A percentile compares a stretch with the other conserved stretches of the same genome.
These are phyloP conservation scores for Zapus hudsonius DNA, from an alignment of 2,113 vertebrate species.

Conservation along the genomic window DNA sequence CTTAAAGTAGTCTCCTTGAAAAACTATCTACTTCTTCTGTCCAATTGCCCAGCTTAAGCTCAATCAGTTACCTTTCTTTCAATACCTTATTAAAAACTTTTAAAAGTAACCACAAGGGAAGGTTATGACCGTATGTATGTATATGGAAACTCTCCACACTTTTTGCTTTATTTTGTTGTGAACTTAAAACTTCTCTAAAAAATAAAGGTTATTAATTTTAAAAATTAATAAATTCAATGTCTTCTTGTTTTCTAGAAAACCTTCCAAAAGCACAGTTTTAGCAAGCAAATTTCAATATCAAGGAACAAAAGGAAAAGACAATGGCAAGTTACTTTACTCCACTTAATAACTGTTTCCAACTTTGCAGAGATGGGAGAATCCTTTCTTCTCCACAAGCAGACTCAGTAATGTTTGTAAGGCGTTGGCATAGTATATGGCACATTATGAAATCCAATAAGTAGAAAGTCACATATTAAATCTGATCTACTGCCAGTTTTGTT, in stretches of 20 bases:
- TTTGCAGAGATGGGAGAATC: not conserved
- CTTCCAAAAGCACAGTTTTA: not conserved
- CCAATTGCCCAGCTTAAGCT: not conserved
- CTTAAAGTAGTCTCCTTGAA: not conserved
- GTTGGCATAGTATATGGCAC: constrained; percentile 20
- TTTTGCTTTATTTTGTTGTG: not conserved
- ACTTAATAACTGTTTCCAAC: not conserved
- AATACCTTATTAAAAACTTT: not conserved
- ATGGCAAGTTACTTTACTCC: not conserved
- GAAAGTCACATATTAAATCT: constrained; percentile 43
- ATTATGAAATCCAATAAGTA: constrained; percentile 47
- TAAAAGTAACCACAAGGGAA: not conserved
- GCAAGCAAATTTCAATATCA: not conserved
- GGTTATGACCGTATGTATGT: not conserved
- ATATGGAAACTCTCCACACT: not conserved
- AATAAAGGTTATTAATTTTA: not conserved
- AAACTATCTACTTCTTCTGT: not conserved
- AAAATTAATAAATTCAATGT: not conserved
- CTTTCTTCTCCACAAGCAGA: not conserved
- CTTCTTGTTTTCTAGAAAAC: not conserved
- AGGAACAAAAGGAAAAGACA: not conserved
- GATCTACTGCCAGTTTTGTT: constrained; percentile 44
- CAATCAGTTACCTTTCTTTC: not conserved
- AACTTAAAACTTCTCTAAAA: not conserved
- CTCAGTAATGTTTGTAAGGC: constrained; percentile 39